Evolutionary conservation across 2,113 vertebrate species (phyloP).

Genomic region (Pongo abelii): DNA sequence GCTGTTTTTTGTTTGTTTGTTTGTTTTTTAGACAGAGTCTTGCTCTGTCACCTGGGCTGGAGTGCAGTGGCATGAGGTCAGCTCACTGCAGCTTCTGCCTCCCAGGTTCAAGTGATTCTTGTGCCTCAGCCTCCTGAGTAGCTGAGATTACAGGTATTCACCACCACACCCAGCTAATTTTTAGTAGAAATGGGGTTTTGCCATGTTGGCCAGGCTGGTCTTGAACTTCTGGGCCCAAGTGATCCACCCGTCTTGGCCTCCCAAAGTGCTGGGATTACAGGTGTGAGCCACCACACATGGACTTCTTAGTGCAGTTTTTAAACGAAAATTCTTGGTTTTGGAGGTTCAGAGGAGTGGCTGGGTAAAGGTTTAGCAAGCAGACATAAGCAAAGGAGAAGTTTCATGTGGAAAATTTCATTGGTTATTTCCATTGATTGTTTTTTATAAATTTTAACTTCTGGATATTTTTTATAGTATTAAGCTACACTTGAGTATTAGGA

Average conservation of each 20-base stretch:
- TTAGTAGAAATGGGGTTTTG: too few species aligned
- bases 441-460: constrained; percentile 19
- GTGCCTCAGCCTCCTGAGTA: too few species aligned
- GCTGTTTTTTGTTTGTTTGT: not conserved
- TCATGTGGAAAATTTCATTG: constrained; percentile 10
- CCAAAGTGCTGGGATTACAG: too few species aligned
- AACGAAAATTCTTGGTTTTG: not conserved
- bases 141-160: too few species aligned
- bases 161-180: too few species aligned
- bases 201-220: too few species aligned
- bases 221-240: not conserved
- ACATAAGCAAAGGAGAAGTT: not conserved
- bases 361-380: not conserved
- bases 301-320: not conserved
- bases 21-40: not conserved
- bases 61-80: too few species aligned
- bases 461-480: not conserved
- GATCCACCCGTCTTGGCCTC: too few species aligned
- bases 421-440: not conserved
- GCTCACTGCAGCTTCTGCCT: too few species aligned
- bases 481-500: not conserved
- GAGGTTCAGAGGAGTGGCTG: not conserved
- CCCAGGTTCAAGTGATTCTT: too few species aligned
- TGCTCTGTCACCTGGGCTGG: too few species aligned
- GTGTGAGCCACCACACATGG: too few species aligned